Conservation (phyloP, 2,888 invertebrate genomes). For the Drosophila ezoana region DNA sequence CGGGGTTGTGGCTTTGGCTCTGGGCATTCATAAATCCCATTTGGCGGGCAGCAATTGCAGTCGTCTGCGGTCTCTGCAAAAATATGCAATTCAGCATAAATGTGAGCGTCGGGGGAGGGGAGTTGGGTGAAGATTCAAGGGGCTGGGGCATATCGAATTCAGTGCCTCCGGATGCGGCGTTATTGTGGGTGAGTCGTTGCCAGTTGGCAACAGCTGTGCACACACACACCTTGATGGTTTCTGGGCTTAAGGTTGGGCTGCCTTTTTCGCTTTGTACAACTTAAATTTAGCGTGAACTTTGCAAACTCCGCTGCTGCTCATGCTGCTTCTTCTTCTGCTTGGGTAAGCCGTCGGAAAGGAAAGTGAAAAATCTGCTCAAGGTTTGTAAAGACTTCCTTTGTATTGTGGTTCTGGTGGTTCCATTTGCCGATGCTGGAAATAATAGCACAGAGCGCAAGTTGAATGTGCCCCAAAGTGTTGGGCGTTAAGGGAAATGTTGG, state of each 20-base stretch:
- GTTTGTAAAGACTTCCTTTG: conserved; percentile 39
- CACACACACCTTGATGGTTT: conserved; percentile 43
- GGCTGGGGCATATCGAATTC: conserved; percentile 60
- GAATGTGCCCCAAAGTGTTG: conserved; percentile 56
- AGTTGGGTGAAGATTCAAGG: neutral
- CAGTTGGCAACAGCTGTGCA: conserved; percentile 69
- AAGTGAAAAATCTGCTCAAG: conserved; percentile 66
- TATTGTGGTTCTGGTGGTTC: conserved; percentile 34
- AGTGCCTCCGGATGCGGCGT: conserved; percentile 30
- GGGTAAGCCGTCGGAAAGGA: conserved; percentile 32
- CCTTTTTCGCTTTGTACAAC: conserved; percentile 41
- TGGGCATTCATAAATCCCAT: conserved; percentile 69
- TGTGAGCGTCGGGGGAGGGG: neutral
- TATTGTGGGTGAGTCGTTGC: conserved; percentile 40
- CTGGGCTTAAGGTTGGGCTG: conserved; percentile 12
- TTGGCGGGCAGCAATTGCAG: conserved; percentile 62
- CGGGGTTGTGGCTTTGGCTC: conserved; percentile 5
- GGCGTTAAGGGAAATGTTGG: conserved; percentile 15
- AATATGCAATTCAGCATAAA: conserved; percentile 66
- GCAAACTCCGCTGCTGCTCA: conserved; percentile 9
- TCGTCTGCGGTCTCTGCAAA: conserved; percentile 53
- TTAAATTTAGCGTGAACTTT: conserved; percentile 66
- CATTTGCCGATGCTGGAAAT: conserved; percentile 45
- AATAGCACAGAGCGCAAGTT: conserved; percentile 41
- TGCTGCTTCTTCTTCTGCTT: conserved; percentile 7